These are phyloP conservation scores for Xiphorhynchus erythropygius DNA, from an alignment of 2,797 vertebrate species.

Conservation along the genomic window DNA sequence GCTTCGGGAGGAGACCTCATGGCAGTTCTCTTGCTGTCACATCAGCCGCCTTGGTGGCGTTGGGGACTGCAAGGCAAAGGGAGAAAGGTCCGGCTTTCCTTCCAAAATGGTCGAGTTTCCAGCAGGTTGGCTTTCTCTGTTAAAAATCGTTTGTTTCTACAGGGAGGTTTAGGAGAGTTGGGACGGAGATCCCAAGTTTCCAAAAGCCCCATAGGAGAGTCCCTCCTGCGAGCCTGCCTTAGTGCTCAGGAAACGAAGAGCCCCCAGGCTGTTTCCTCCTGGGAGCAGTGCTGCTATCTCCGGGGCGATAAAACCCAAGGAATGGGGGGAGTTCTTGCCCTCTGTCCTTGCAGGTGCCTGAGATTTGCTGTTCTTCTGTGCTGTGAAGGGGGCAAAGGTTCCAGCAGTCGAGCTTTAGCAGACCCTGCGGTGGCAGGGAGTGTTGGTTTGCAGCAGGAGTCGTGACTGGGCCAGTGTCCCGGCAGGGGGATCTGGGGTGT, in stretches of 20 bases:
- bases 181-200: accelerated
- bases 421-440: background rate
- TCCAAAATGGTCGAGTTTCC: background rate
- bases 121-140: background rate
- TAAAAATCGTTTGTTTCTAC: background rate
- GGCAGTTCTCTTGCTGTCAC: background rate
- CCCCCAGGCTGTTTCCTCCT: background rate
- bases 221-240: accelerated
- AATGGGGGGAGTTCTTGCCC: background rate
- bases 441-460: background rate
- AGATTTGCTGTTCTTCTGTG: background rate
- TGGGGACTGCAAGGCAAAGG: accelerated
- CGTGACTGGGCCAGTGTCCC: accelerated
- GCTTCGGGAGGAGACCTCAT: background rate
- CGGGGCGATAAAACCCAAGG: background rate
- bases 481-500: background rate
- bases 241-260: background rate
- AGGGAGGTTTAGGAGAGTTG: background rate
- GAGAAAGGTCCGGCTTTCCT: background rate
- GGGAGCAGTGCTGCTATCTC: background rate
- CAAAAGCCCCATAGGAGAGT: background rate
- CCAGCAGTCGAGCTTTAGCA: background rate
- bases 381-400: background rate
- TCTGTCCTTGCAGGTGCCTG: background rate
- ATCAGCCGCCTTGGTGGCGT: background rate